phyloP scores from a whole-genome alignment of 2,888 invertebrate species.

The Penaeus monodon region DNA sequence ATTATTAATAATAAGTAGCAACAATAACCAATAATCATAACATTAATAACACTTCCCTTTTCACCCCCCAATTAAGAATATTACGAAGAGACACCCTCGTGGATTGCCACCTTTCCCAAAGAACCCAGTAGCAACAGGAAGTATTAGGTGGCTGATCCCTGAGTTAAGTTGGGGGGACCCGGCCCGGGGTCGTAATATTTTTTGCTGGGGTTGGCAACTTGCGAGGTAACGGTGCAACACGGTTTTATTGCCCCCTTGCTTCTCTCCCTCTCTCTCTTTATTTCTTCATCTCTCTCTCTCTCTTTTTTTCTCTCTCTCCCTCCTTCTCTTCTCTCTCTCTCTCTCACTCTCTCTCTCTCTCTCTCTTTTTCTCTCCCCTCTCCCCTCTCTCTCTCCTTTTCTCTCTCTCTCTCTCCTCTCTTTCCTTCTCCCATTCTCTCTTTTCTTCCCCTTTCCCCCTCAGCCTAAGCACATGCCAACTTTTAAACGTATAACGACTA shows the following conservation, averaged over 20 bases:
- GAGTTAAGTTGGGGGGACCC: background rate
- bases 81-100: too few species aligned
- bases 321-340: background rate
- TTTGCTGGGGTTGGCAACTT: background rate
- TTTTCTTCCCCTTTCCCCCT: slow-evolving; percentile 2
- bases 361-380: slow-evolving; percentile 15
- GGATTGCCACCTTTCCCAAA: too few species aligned
- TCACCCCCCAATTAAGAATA: too few species aligned
- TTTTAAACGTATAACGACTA: too few species aligned
- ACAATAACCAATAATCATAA: too few species aligned
- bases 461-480: background rate
- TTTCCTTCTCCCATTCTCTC: background rate
- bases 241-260: background rate
- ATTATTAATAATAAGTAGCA: too few species aligned
- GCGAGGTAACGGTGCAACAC: background rate
- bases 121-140: too few species aligned
- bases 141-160: too few species aligned
- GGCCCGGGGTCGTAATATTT: background rate
- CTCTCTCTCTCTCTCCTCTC: background rate
- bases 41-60: too few species aligned
- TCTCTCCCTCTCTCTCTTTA: slow-evolving; percentile 21
- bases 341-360: background rate
- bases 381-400: background rate
- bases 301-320: background rate
- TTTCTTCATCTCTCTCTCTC: background rate